Conservation (phyloP, 1,140 invertebrate species). For the Diorhabda elongata region DNA sequence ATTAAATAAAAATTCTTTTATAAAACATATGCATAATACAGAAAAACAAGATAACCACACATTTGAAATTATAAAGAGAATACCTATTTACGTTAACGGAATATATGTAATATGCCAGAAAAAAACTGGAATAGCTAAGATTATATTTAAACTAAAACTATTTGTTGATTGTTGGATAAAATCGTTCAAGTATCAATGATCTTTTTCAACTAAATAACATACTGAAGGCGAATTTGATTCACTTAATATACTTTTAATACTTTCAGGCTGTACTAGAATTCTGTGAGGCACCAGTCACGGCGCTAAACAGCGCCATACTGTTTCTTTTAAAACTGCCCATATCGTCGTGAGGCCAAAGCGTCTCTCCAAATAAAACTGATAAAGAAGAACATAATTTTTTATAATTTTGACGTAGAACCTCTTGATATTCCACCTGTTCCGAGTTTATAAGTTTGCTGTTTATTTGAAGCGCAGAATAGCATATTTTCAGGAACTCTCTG, state of each 20-base stretch:
- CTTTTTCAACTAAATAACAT: not conserved
- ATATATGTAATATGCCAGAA: not conserved
- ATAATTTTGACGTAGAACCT: slow-evolving; percentile 78
- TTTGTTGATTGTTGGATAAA: not conserved
- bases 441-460: slow-evolving; percentile 79
- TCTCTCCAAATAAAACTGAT: slow-evolving; percentile 66
- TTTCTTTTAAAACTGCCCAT: slow-evolving; percentile 59
- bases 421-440: slow-evolving; percentile 87
- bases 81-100: not conserved
- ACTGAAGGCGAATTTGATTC: not conserved
- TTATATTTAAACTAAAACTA: not conserved
- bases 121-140: not conserved
- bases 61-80: not conserved
- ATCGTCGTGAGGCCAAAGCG: slow-evolving; percentile 62
- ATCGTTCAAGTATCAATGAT: not conserved
- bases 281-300: slow-evolving; percentile 62
- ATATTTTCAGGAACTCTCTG: slow-evolving; percentile 85
- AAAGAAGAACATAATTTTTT: slow-evolving; percentile 77
- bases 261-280: slow-evolving; percentile 60
- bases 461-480: slow-evolving; percentile 79
- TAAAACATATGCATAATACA: too few species aligned
- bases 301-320: slow-evolving; percentile 64
- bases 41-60: too few species aligned
- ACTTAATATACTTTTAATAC: slow-evolving; percentile 5
- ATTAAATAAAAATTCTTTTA: too few species aligned